Base-by-base conservation (phyloP, 2,888 invertebrate species). In the Liposcelis brunnea region DNA sequence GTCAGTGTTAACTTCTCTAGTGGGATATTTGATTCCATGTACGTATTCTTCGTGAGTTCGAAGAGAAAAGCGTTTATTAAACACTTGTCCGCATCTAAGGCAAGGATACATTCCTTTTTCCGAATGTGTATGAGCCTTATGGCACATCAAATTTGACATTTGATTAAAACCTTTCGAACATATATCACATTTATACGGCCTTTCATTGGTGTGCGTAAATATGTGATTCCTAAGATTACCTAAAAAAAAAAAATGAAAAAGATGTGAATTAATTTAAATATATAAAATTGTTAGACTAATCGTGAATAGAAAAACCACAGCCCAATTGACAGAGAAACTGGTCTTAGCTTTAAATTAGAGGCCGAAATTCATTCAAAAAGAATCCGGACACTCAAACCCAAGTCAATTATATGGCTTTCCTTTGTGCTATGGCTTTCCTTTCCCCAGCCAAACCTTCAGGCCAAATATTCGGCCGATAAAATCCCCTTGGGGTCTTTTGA, bases 121-220 rank as follows among this genome's bases (percentile, higher is more conserved):
- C 7, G 40, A 14, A 21, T 40, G 40, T 6, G 15, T 40, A 11
- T 40, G 15, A 19, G 19, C 19, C 59, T 80, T 80, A 56, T 83
- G 82, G 55, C 81, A 81, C 55, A 80, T 80, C 46, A 82, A 68
- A 61, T 83, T 82, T 8, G 81, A 81, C 69, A 80, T 80, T 56
- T 83, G 82, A 59, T 82, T 83, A 64, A 81, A 83, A 1, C 82
- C 82, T 55, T 79, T 79, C 47, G 71, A 64, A 59, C 82, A 82
- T 38, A 76, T 64, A 53, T 77, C 75, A 59, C 82, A 82, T 54
- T 79, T 77, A 58, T 82, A 83, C 0, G 82, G 82, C 6, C 82
- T 67, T 58, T 77, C 80, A 55, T 82, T 80, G 7, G 81, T 81
- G 55, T 82, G 82, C 0, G 80, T 81, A 57, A 80, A 82, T 42